Percentiles rank a stretch among this genome's conserved stretches.
phyloP scores from a whole-genome alignment of 2,797 vertebrate species.

The Schizothorax lantsangensis region DNA sequence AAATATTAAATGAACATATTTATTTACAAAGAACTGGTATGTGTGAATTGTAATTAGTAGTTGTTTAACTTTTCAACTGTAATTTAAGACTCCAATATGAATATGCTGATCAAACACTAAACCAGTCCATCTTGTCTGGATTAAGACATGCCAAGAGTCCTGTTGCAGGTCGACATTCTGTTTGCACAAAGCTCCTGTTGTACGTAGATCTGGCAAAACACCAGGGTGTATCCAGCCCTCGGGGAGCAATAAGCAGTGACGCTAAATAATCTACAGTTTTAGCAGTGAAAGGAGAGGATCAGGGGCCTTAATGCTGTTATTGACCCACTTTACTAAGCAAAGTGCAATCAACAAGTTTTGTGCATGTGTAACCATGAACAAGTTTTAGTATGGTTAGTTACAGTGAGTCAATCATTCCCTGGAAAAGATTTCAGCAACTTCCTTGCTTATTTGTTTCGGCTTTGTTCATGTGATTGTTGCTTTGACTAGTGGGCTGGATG shows the following conservation, averaged over 20 bases:
- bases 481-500: neutral
- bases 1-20: neutral
- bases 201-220: conserved; percentile 26
- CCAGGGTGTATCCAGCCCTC: conserved; percentile 19
- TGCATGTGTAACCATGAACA: conserved; percentile 19
- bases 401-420: conserved; percentile 30
- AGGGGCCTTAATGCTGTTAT: neutral
- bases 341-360: neutral
- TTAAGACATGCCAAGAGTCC: neutral
- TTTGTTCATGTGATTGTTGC: conserved; percentile 1
- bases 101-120: neutral
- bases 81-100: neutral
- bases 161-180: neutral
- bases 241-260: neutral
- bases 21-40: neutral
- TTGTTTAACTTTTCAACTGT: neutral
- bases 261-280: neutral
- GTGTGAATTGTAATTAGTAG: neutral
- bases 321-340: neutral
- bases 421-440: neutral
- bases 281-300: neutral
- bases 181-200: conserved; percentile 54
- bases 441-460: neutral
- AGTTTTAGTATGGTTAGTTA: conserved; percentile 20
- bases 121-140: conserved; percentile 18